Conservation (phyloP, 2,113 vertebrate genomes). For the Ageneiosus marmoratus region DNA sequence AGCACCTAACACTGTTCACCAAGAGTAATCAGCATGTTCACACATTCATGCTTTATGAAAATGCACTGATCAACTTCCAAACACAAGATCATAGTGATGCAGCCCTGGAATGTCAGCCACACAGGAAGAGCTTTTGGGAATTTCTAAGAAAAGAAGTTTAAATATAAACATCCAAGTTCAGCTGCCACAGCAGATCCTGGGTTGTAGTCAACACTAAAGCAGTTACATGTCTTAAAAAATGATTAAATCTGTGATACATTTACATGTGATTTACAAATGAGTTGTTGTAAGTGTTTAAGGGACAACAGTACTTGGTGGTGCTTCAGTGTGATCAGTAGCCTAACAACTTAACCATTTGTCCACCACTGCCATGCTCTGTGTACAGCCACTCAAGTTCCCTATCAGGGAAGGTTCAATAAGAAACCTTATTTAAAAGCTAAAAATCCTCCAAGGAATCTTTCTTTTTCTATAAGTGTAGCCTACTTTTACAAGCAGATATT, state of each 20-base stretch:
- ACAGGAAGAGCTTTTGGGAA: conserved; percentile 47
- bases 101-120: conserved; percentile 24
- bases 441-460: not conserved
- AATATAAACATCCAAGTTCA: conserved; percentile 50
- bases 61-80: not conserved
- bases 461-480: not conserved
- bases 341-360: not conserved
- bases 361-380: not conserved
- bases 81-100: not conserved
- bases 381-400: not conserved
- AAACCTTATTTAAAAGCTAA: not conserved
- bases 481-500: not conserved
- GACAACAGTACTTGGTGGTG: not conserved
- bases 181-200: conserved; percentile 26
- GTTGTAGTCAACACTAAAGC: not conserved
- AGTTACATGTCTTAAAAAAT: not conserved
- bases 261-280: not conserved
- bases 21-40: not conserved
- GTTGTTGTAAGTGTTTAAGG: not conserved
- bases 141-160: conserved; percentile 49
- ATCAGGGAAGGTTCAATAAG: not conserved
- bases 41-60: not conserved
- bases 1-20: not conserved
- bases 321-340: not conserved
- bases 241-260: not conserved